These are phyloP conservation scores for Montipora capitata DNA, from an alignment of 92 coral and sea anemone genomes.

Conservation along the genomic window DNA sequence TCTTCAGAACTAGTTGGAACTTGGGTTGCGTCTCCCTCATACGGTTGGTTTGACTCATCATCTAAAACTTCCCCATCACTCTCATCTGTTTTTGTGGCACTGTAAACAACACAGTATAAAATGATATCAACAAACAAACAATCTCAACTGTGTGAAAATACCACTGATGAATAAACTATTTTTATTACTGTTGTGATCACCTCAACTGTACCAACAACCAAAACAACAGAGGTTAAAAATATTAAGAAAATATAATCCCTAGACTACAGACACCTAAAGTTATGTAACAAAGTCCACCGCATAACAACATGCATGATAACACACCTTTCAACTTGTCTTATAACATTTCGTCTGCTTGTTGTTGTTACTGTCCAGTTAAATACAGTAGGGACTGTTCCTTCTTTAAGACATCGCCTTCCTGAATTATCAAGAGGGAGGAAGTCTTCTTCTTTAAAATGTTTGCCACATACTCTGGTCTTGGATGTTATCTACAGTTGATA, in stretches of 20 bases:
- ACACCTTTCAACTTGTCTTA: background rate
- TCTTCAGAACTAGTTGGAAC: background rate
- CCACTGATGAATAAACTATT: too few relatives aligned
- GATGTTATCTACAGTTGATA: background rate
- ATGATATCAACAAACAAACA: background rate
- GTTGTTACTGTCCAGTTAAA: background rate
- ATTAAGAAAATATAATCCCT: too few relatives aligned
- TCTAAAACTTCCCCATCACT: constrained; percentile 22
- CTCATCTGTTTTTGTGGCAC: constrained; percentile 71
- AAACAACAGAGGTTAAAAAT: background rate
- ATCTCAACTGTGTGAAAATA: background rate
- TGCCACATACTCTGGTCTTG: background rate
- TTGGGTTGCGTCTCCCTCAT: too few relatives aligned
- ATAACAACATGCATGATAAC: background rate
- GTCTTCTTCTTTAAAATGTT: background rate
- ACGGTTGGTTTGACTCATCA: too few relatives aligned
- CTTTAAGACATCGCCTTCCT: background rate
- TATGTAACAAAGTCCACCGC: too few relatives aligned
- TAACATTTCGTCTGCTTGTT: background rate
- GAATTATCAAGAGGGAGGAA: background rate
- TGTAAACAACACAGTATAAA: constrained; percentile 5
- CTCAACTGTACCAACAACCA: background rate
- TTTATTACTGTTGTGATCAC: background rate
- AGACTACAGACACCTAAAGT: too few relatives aligned
- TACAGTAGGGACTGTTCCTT: background rate